Base-by-base conservation (phyloP, 2,888 invertebrate species). In the Eutolmus rufibarbis region DNA sequence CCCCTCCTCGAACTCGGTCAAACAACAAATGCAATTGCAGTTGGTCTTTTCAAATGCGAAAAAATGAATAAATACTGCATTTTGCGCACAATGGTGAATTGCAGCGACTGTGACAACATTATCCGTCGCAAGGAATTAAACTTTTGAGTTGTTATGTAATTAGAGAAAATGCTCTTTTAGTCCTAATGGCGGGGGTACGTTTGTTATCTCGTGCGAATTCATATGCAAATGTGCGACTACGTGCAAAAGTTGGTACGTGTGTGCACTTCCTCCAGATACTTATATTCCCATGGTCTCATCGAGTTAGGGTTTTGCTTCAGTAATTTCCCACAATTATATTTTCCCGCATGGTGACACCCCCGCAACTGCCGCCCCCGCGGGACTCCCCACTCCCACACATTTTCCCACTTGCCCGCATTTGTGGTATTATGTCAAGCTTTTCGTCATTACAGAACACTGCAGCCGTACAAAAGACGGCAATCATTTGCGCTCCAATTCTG, bases 401-500 rank as follows among this genome's bases (percentile, higher is more conserved):
- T 43, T 16, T 74, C 74, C 56, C 51, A 46, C 31, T 14, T 31
- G n/a, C 78, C 43, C 78, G 31, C 79, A 79, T 51, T 79, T 31
- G 43, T 56, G 28, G 79, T 46, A 79, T 79, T 37, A 40, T 79
- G 34, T 76, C 76, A 79, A 16, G 51, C 82, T 66, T 66, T 66
- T 66, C 56, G 34, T 56, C 28, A 82, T 66, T 37, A 23, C 28
- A 31, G 14, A 34, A 37, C 87, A 82, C 86, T 74, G 88, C 88
- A 88, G 86, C 87, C 77, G 56, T 86, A 86, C 77, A 86, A 86
- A 77, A 56, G 56, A 34, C 77, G 46, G 86, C 87, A 87, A 85
- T 88, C 77, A 86, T 76, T 86, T 88, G 86, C 28, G 88, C 88
- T 86, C 88, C 77, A 88, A 74, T 88, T 88, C 84, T 56, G 46